Conservation (phyloP, 2,797 vertebrate genomes). For the Tarsius wallacei region DNA sequence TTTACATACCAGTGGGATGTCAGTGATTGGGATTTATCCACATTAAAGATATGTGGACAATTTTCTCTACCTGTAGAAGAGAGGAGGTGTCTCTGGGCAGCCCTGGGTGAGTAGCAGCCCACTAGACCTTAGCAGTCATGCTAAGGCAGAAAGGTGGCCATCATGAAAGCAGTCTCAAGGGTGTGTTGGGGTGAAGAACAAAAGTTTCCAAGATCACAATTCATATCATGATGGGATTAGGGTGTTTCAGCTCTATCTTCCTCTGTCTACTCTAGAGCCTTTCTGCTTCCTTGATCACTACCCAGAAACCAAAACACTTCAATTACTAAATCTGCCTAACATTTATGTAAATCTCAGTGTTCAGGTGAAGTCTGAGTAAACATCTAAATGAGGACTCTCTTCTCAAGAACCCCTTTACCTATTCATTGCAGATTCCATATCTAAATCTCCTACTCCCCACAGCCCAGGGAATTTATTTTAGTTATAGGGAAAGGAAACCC, state of each 20-base stretch:
- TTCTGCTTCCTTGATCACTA: conserved; percentile 6
- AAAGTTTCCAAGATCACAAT: neutral
- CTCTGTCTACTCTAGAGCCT: neutral
- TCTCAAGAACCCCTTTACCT: neutral
- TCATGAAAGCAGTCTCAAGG: neutral
- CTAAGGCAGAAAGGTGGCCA: neutral
- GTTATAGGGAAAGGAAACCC: neutral
- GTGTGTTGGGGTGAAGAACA: neutral
- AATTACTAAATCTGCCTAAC: neutral
- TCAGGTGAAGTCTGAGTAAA: neutral
- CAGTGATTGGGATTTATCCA: neutral
- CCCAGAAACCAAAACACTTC: neutral
- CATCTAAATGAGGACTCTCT: neutral
- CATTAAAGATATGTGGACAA: neutral
- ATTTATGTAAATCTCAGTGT: neutral
- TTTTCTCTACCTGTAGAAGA: neutral
- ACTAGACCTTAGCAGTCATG: neutral
- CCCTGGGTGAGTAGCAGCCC: neutral
- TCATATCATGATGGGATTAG: neutral
- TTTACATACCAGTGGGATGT: no score
- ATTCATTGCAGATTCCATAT: neutral
- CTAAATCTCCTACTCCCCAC: neutral
- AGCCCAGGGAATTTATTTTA: neutral
- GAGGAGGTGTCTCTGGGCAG: neutral
- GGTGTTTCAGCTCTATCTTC: neutral